Conservation (phyloP, 1,140 invertebrate genomes). For the Probaryconus sp. region DNA sequence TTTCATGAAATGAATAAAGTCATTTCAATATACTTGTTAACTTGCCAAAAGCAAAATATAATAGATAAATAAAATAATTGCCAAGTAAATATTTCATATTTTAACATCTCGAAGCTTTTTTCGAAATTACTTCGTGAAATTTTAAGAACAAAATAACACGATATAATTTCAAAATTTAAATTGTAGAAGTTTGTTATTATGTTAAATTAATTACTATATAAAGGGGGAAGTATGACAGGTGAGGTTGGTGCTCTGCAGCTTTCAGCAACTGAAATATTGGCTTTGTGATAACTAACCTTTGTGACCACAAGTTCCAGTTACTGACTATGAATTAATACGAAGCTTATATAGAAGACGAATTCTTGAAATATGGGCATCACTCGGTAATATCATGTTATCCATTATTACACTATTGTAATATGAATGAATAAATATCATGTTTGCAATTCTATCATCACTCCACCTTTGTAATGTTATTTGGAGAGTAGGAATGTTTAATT, state of each 20-base stretch:
- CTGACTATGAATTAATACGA: background rate
- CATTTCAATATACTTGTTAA: too few species aligned
- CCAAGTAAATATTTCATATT: too few species aligned
- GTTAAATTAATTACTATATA: slow-evolving; percentile 15
- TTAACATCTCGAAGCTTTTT: too few species aligned
- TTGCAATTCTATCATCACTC: slow-evolving; percentile 12
- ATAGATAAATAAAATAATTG: too few species aligned
- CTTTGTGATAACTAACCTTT: slow-evolving; percentile 20
- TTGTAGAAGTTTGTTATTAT: too few species aligned
- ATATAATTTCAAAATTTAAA: too few species aligned
- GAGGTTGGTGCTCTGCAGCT: slow-evolving; percentile 7
- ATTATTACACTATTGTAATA: slow-evolving; percentile 5
- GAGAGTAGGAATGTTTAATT: background rate
- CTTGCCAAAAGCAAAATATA: too few species aligned
- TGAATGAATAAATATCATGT: background rate
- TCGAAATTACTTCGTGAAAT: too few species aligned
- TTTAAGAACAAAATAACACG: too few species aligned
- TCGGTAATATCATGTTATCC: slow-evolving; percentile 5
- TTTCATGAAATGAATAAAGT: too few species aligned
- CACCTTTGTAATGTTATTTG: slow-evolving; percentile 20
- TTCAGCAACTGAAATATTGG: slow-evolving; percentile 21
- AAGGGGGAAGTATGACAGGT: slow-evolving; percentile 2
- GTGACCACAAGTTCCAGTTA: slow-evolving; percentile 3
- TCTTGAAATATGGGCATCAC: slow-evolving; percentile 2
- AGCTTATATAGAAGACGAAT: background rate